Conservation (phyloP, 2,797 vertebrate genomes). For the Microchirus variegatus region DNA sequence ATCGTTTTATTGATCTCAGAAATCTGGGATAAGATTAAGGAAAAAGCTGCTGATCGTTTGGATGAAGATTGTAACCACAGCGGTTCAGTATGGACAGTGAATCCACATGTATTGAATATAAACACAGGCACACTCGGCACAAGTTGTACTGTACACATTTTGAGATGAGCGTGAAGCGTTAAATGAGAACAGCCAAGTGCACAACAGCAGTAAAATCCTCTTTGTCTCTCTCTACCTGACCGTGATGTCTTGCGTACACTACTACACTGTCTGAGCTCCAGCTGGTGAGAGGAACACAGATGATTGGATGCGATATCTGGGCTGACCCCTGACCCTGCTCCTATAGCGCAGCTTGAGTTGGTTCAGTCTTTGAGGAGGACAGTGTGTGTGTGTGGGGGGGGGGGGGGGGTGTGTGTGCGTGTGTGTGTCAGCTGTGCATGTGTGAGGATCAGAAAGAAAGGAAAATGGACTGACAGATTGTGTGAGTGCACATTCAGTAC, state of each 20-base stretch:
- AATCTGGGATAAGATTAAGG: too few relatives aligned
- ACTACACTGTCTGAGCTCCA: slow-evolving; percentile 19
- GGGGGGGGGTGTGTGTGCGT: too few relatives aligned
- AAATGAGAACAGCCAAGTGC: not conserved
- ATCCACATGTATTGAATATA: not conserved
- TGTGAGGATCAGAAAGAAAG: slow-evolving; percentile 13
- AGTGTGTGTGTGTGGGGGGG: slow-evolving; percentile 48
- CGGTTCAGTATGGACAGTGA: not conserved
- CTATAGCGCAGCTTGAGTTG: slow-evolving; percentile 38
- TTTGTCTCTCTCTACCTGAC: not conserved
- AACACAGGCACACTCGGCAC: not conserved
- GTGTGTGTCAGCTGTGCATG: slow-evolving; percentile 34
- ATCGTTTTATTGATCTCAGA: not conserved
- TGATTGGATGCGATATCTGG: slow-evolving; percentile 43
- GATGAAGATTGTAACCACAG: not conserved
- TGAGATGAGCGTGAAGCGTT: not conserved
- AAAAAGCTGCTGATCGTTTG: too few relatives aligned
- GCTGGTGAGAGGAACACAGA: slow-evolving; percentile 6
- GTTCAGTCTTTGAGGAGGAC: slow-evolving; percentile 36
- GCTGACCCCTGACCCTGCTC: slow-evolving; percentile 36
- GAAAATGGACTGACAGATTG: slow-evolving; percentile 35
- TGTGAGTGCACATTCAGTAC: slow-evolving; percentile 1
- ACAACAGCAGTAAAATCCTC: not conserved
- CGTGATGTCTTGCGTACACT: not conserved
- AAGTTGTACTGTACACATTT: not conserved